Evolutionary conservation across 1,140 invertebrate species (phyloP), one percentile per base, ranked within the genome.

Genomic region (Philotrypesis tridentata): DNA sequence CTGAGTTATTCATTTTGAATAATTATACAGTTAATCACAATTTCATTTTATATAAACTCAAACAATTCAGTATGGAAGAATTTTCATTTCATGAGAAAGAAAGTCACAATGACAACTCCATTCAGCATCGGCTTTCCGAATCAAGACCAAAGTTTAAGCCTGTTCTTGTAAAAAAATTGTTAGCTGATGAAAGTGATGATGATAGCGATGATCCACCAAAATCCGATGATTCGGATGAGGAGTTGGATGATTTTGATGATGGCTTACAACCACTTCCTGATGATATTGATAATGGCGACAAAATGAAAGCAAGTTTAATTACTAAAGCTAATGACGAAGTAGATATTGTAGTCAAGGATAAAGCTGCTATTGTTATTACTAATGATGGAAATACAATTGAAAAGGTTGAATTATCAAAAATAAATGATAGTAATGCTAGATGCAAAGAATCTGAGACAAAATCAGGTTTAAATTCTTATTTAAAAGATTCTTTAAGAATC

Each of bases 121-220:
- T 40, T 61, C 27, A 76, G 9, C 71, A 82, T 8, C 67, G 71
- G n/a, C 80, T 85, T 9, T 86, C 79, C n/a, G 68, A 78, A 29
- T 80, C 81, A n/a, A 83, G 85, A 21, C 84, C 86, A 67, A 89
- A 87, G 68, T 85, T 86, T 70, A 85, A 89, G 68, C 89, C 89
- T 17, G 80, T 89, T 8, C 81, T 86, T 9, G 84, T 90, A 5
- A 89, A 88, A 60, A 86, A 82, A 0, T 80, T 89, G 5, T 33
- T 88, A n/a, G 88, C 89, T 40, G 84, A 87, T 29, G 70, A 77
- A 3, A 82, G 83, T 55, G 80, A 82, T 33, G 85, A 85, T 75
- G 84, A 85, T 61, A 85, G 80, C 33, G 87, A 88, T 27, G 85
- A 89, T 29, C 85, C 82, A 31, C 9, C 23, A 21, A 82, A 84